phyloP scores from a whole-genome alignment of 2,888 invertebrate genomes.

The Meteorus colon region DNA sequence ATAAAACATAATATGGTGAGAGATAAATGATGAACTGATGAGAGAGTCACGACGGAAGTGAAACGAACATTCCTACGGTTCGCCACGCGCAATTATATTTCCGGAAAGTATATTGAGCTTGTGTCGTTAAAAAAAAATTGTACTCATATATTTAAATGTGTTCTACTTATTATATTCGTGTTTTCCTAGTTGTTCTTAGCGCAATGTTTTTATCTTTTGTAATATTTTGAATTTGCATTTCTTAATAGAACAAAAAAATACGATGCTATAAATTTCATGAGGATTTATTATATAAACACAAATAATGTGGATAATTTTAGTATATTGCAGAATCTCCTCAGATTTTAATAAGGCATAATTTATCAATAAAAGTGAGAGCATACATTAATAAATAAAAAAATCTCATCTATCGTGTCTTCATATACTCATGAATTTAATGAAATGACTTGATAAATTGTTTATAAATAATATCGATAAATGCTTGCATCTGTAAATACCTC shows the following conservation, averaged over 20 bases:
- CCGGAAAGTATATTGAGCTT: slow-evolving; percentile 32
- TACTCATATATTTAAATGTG: background rate
- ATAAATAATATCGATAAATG: slow-evolving; percentile 10
- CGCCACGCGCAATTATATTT: slow-evolving; percentile 38
- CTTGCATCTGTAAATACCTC: background rate
- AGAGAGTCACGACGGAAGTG: slow-evolving; percentile 44
- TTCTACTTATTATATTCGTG: background rate
- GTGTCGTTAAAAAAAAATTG: slow-evolving; percentile 4
- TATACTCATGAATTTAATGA: background rate
- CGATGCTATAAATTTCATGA: background rate
- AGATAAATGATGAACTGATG: slow-evolving; percentile 6
- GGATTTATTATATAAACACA: slow-evolving; percentile 9
- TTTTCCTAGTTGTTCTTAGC: background rate
- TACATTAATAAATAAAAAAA: background rate
- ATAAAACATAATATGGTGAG: background rate
- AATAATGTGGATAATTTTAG: background rate
- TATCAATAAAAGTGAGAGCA: background rate
- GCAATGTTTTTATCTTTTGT: background rate
- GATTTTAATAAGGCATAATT: too few species aligned
- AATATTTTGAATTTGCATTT: background rate
- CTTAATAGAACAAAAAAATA: background rate
- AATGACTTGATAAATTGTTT: background rate
- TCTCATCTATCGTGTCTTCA: background rate
- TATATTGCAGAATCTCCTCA: too few species aligned
- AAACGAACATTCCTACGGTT: slow-evolving; percentile 41